Evolutionary conservation across 2,113 vertebrate species (phyloP).

Genomic region (Acrocephalus kingi): DNA sequence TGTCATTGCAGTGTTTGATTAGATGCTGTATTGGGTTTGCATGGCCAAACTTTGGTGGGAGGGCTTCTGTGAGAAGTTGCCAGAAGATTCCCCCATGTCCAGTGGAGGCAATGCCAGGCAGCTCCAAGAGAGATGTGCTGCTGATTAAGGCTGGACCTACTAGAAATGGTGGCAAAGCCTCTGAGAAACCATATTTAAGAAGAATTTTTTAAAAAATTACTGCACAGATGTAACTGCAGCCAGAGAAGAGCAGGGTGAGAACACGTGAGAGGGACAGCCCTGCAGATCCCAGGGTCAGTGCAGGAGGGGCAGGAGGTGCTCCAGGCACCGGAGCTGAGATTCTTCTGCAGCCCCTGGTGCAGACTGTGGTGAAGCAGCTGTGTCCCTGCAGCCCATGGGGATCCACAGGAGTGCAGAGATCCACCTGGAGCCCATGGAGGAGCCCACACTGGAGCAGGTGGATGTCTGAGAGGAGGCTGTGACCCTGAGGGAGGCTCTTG

Average conservation of each 20-base stretch:
- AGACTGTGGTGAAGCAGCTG: not conserved
- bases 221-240: too few relatives aligned
- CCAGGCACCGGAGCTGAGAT: not conserved
- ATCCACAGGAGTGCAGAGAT: not conserved
- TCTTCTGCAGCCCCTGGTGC: not conserved
- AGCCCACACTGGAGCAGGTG: not conserved
- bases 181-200: not conserved
- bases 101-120: not conserved
- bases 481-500: not conserved
- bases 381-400: not conserved
- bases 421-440: not conserved
- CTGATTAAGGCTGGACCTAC: not conserved
- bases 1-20: not conserved
- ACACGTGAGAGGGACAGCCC: not conserved
- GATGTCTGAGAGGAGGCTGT: not conserved
- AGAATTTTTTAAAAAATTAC: not conserved
- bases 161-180: not conserved
- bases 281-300: not conserved
- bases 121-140: not conserved
- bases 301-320: not conserved
- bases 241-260: not conserved
- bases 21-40: not conserved
- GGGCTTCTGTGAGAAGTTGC: not conserved
- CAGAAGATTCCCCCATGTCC: not conserved
- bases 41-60: not conserved